Evolutionary conservation across 2,797 vertebrate species (phyloP), one percentile per base, ranked within the genome.

Genomic region (Cossypha heuglini): DNA sequence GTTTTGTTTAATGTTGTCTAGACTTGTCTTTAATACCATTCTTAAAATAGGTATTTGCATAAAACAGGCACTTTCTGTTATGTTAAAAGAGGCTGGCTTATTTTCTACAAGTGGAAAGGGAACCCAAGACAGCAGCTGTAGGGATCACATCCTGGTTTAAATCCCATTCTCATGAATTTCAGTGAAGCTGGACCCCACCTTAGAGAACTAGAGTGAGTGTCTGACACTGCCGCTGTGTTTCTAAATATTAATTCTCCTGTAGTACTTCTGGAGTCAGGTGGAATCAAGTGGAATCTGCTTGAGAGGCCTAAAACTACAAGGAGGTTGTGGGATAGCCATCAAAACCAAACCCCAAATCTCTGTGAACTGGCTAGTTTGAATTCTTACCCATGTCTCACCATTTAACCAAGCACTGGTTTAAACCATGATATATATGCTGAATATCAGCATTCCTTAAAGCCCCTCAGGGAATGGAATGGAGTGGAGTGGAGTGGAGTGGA

Each of bases 1-100:
- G 16, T 52, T 92, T 89, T 93, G 38, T 79, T 88, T 84, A 93
- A 83, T 92, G 75, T 77, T 71, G 46, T 93, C 88, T 84, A 81
- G 67, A 83, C 69, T 76, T 77, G 48, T 25, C 61, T 90, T 81
- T 88, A 92, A 72, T 78, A 84, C 26, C 68, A 84, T 7, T 17
- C 58, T 95, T 89, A 84, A 93, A 91, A 93, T 80, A 94, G 67
- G 48, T 77, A 79, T 74, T 71, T 0, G 11, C 72, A 51, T 69
- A 76, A 93, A 91, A 84, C n/a, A 66, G 11, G 11, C 22, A 88
- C 46, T 76, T 94, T 90, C 51, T 74, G 51, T 24, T 28, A 61
- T 57, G 11, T 49, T 80, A 64, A 74, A 94, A 24, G 28, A 48
- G 22, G 5, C 13, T 82, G 40, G 4, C 16, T 85, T 33, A n/a